phyloP scores from a whole-genome alignment of 2,797 vertebrate species.

The Danionella dracula region DNA sequence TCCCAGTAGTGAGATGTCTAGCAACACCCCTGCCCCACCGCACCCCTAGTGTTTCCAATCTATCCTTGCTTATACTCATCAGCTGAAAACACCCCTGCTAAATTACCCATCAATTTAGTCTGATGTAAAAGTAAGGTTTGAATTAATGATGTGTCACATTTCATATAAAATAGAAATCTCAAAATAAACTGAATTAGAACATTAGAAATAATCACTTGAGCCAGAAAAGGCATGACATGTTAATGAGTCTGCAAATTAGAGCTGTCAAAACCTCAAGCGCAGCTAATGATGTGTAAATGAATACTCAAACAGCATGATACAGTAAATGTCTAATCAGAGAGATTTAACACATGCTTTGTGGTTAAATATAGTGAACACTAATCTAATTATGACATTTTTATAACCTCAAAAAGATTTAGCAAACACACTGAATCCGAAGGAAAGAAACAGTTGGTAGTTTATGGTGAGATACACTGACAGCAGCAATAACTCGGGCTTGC shows the following conservation, averaged over 20 bases:
- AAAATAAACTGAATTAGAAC: conserved; percentile 20
- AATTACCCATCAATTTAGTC: too few relatives aligned
- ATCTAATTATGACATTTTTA: conserved; percentile 9
- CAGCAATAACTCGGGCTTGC: conserved; percentile 9
- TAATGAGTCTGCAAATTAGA: conserved; percentile 5
- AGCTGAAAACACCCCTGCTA: not conserved
- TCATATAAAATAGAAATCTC: conserved; percentile 5
- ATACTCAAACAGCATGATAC: not conserved
- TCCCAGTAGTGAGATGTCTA: too few relatives aligned
- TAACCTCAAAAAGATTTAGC: not conserved
- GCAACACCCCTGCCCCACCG: too few relatives aligned
- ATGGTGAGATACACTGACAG: conserved; percentile 24
- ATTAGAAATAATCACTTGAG: not conserved
- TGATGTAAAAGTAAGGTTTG: too few relatives aligned
- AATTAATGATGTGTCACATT: conserved; percentile 17
- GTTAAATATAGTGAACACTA: conserved; percentile 15
- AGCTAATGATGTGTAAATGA: conserved; percentile 9
- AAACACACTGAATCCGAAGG: not conserved
- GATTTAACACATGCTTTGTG: conserved; percentile 13
- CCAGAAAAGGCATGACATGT: conserved; percentile 11
- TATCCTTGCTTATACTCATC: not conserved
- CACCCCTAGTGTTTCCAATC: too few relatives aligned
- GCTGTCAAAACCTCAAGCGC: not conserved
- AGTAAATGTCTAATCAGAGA: not conserved
- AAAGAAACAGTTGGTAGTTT: conserved; percentile 8